Conservation (phyloP, 2,113 vertebrate species). For the Prietella phreatophila region DNA sequence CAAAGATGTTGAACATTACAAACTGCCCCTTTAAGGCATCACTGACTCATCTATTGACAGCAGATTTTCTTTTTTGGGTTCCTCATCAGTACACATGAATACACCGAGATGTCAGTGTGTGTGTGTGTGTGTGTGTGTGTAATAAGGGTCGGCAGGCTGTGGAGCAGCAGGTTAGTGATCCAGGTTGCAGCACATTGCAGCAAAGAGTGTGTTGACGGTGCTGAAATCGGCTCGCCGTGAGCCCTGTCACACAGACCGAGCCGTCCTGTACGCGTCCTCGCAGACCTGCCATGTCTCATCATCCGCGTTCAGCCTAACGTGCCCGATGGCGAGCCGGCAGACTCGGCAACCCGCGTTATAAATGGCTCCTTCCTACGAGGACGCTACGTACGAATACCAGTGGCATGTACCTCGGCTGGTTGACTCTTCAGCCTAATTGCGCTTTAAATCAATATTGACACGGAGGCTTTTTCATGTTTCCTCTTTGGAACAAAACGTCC, state of each 20-base stretch:
- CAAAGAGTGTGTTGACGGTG: conserved; percentile 15
- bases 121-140: not conserved
- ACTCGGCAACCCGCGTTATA: conserved; percentile 18
- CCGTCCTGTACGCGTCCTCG: conserved; percentile 11
- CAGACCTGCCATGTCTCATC: conserved; percentile 33
- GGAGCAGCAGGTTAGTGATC: conserved; percentile 39
- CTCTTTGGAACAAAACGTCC: conserved; percentile 63
- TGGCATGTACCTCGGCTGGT: not conserved
- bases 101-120: not conserved
- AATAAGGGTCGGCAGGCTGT: not conserved
- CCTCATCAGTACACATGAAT: not conserved
- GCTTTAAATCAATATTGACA: conserved; percentile 56
- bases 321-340: conserved; percentile 20
- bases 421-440: conserved; percentile 19
- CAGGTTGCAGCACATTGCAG: conserved; percentile 23
- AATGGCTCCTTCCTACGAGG: not conserved
- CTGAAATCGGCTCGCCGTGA: conserved; percentile 26
- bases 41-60: not conserved
- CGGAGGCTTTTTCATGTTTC: conserved; percentile 4
- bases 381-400: not conserved
- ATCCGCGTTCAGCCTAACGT: conserved; percentile 22
- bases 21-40: not conserved
- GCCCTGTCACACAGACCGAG: conserved; percentile 24
- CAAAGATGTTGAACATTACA: not conserved
- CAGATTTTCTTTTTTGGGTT: not conserved